These are phyloP conservation scores for Peromyscus leucopus DNA, from an alignment of 2,113 vertebrate species.

Conservation along the genomic window DNA sequence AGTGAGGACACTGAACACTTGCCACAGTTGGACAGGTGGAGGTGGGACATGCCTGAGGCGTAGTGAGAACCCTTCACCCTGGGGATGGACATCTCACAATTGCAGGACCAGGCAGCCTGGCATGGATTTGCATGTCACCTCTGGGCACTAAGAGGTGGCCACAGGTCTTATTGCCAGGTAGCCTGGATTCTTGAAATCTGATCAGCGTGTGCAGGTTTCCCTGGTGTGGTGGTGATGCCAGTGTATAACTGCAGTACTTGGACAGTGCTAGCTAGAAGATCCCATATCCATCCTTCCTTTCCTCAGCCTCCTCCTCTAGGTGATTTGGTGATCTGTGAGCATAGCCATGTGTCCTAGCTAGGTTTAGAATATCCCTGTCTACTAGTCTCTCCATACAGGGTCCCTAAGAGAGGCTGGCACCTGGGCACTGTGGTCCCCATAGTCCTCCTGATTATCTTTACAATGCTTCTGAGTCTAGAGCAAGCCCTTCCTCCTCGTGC, in stretches of 20 bases:
- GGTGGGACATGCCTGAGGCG: background rate
- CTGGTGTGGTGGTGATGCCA: background rate
- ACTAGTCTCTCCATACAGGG: background rate
- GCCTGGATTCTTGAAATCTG: background rate
- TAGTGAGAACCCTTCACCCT: background rate
- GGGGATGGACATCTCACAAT: too few species aligned
- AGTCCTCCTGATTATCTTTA: background rate
- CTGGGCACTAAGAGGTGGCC: background rate
- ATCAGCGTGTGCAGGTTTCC: background rate
- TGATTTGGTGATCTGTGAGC: background rate
- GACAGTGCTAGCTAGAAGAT: background rate
- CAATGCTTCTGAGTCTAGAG: background rate
- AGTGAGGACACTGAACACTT: rapidly evolving
- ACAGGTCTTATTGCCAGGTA: too few species aligned
- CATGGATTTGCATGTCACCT: background rate
- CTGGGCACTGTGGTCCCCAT: too few species aligned
- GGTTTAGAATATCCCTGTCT: background rate
- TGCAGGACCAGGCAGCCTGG: background rate
- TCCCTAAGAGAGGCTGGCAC: background rate
- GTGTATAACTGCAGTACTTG: background rate
- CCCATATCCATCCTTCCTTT: background rate
- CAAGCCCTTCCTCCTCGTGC: background rate
- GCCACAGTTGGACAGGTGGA: background rate
- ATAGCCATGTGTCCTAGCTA: background rate
- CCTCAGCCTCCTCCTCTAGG: too few species aligned